Conservation (phyloP, 2,113 vertebrate genomes). For the Emydura subglobosa region DNA sequence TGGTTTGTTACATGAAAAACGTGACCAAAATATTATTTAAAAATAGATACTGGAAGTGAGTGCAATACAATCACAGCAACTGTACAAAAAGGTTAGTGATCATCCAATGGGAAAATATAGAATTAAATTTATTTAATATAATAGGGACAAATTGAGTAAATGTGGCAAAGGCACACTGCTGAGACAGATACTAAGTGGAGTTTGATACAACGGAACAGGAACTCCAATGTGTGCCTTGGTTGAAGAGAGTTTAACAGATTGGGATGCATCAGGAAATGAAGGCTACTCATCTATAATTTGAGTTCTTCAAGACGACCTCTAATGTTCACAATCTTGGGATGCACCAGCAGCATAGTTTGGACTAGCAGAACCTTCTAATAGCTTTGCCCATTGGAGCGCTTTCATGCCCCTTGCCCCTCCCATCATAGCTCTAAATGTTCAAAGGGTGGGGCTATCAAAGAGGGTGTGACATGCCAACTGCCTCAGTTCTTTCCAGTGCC, state of each 20-base stretch:
- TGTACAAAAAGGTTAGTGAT: background rate
- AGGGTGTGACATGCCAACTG: background rate
- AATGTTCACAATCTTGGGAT: background rate
- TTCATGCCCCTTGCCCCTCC: background rate
- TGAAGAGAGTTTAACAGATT: background rate
- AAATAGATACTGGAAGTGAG: background rate
- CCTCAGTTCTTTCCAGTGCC: background rate
- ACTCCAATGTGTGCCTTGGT: background rate
- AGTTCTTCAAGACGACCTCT: background rate
- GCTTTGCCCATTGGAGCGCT: fast-evolving
- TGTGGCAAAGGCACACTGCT: background rate
- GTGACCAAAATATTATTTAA: background rate
- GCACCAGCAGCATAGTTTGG: background rate
- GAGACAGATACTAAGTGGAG: background rate
- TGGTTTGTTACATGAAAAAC: background rate
- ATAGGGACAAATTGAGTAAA: background rate
- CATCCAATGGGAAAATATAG: fast-evolving
- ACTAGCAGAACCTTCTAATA: background rate
- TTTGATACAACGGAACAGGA: background rate
- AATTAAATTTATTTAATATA: background rate
- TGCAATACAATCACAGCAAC: background rate
- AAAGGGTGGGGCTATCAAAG: background rate
- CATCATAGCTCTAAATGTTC: fast-evolving
- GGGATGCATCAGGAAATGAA: background rate
- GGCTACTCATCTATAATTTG: background rate